Base-by-base conservation (phyloP, 2,113 vertebrate species). In the Anseranas semipalmata region DNA sequence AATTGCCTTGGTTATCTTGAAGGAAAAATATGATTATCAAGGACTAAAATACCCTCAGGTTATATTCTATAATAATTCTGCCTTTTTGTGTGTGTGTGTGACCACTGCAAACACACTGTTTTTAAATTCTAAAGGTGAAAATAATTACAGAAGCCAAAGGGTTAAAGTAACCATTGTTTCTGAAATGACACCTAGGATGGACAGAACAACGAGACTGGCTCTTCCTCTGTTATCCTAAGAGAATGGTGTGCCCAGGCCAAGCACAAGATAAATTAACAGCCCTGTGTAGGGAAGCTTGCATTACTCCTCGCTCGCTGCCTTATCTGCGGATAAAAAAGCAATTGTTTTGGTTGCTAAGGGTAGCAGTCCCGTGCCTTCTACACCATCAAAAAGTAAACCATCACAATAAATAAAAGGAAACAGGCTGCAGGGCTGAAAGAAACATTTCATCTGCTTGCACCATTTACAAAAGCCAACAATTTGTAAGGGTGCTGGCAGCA, bases 381-480 rank as follows among this genome's bases (percentile, higher is more conserved):
- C 21, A n/a, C 56, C 87, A 74, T 88, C 45, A 82, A 89, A 91
- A 86, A 89, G 46, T 62, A 94, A 97, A 93, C 35, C 24, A 87
- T 75, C 76, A 59, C 32, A 91, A 67, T 68, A 85, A 90, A 79
- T 93, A 73, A 89, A 91, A 91, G 76, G 30, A 74, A 90, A 82
- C 66, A 14, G 35, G 9, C 30, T 95, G 52, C 95, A 95, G 48
- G 24, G 14, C 41, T 75, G 70, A 81, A 93, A 78, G 24, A 85
- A 91, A 94, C 41, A 30, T 60, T 95, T 89, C 30, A 89, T 55
- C 45, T 15, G 43, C 67, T 86, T 73, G 46, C 22, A 25, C 24
- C 87, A 2, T 91, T 95, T 95, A 79, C 78, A 79, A 77, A 95
- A 91, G 43, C 56, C 94, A 86, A 96, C 87, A 86, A 68, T 90